Evolutionary conservation across 30 jellyfish, hydroid and myxozoan genomes (phyloP).

Genomic region (Cassiopea andromeda): DNA sequence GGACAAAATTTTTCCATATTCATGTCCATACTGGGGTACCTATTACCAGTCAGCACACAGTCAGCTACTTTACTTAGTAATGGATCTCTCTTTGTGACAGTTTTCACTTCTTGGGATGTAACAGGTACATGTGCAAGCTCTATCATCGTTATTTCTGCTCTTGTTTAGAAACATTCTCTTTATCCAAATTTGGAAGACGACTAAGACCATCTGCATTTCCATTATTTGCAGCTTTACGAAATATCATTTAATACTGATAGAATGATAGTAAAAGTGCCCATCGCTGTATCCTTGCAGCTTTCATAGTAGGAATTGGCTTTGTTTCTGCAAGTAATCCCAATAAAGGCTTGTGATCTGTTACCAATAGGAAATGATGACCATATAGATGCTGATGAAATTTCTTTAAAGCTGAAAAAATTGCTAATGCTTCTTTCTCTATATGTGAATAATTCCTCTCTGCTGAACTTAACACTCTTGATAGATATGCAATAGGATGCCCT

Average conservation of each 20-base stretch:
- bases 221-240: conserved; percentile 50
- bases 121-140: conserved; percentile 56
- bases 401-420: conserved; percentile 59
- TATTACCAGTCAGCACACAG: conserved; percentile 49
- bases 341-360: conserved; percentile 65
- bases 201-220: conserved; percentile 71
- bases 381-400: conserved; percentile 56
- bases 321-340: conserved; percentile 43
- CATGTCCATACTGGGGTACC: conserved; percentile 21
- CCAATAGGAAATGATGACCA: conserved; percentile 50
- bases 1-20: conserved; percentile 46
- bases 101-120: conserved; percentile 2
- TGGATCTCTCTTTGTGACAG: conserved; percentile 43
- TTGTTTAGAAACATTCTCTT: conserved; percentile 31
- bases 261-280: conserved; percentile 55
- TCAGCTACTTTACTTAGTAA: conserved; percentile 54
- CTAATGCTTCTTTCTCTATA: conserved; percentile 64
- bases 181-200: conserved; percentile 57
- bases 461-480: conserved; percentile 46
- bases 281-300: conserved; percentile 58
- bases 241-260: conserved; percentile 40
- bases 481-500: conserved; percentile 66
- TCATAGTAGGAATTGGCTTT: conserved; percentile 55
- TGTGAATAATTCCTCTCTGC: conserved; percentile 61
- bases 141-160: conserved; percentile 41